These are phyloP conservation scores for Osmerus mordax DNA, from an alignment of 2,113 vertebrate genomes.

Conservation along the genomic window DNA sequence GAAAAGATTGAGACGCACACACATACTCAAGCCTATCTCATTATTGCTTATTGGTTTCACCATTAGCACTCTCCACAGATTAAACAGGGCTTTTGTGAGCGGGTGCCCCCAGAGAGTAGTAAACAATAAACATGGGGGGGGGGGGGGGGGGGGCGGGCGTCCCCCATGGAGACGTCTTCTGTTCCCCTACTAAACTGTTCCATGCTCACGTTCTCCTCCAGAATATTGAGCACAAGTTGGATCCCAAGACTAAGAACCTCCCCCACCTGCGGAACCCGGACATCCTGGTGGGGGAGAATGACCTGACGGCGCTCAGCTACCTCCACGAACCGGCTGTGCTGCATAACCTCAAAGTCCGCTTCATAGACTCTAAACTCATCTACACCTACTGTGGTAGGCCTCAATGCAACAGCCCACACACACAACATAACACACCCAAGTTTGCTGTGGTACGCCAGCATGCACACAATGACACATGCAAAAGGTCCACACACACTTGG, in stretches of 20 bases:
- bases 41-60: constrained; percentile 40
- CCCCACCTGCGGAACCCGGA: constrained; percentile 94
- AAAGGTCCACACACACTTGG: not conserved
- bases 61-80: constrained; percentile 39
- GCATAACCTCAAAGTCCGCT: constrained; percentile 96
- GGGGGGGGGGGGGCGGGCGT: too few species aligned
- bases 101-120: constrained; percentile 34
- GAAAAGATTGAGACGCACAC: not conserved
- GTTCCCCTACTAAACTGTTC: constrained; percentile 13
- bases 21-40: constrained; percentile 27
- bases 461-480: not conserved
- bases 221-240: constrained; percentile 84
- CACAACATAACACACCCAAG: not conserved
- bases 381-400: constrained; percentile 96
- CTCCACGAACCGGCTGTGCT: constrained; percentile 95
- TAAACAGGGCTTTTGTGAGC: constrained; percentile 15
- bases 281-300: constrained; percentile 97
- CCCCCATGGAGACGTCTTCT: too few species aligned
- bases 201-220: constrained; percentile 43
- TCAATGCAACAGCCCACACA: not conserved
- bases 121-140: constrained; percentile 6
- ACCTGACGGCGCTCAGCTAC: constrained; percentile 96
- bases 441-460: not conserved
- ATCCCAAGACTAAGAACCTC: constrained; percentile 86
- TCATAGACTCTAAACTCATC: constrained; percentile 96